Evolutionary conservation across 2,888 invertebrate genomes (phyloP).

Genomic region (Danaus chrysippus): DNA sequence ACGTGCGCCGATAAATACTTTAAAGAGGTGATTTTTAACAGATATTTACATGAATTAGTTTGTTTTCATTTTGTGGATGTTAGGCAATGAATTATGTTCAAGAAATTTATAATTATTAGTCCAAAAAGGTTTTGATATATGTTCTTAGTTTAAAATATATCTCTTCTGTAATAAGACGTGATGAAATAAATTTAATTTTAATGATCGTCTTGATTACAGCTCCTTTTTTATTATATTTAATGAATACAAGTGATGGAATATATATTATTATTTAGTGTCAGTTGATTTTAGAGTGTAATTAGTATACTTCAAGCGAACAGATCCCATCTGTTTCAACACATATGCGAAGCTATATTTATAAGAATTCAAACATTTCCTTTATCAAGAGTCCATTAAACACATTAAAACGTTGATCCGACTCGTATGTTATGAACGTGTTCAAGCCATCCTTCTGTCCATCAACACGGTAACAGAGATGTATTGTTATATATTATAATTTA

Average conservation of each 20-base stretch:
- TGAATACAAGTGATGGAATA: too few species aligned
- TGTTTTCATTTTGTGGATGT: background rate
- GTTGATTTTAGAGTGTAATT: background rate
- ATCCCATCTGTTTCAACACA: conserved; percentile 5
- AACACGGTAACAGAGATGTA: conserved; percentile 2
- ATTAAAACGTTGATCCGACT: conserved; percentile 30
- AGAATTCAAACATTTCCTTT: conserved; percentile 23
- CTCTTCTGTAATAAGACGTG: too few species aligned
- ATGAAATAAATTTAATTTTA: too few species aligned
- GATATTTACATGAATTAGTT: conserved; percentile 1
- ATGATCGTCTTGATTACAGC: too few species aligned
- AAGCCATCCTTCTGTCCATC: conserved; percentile 20
- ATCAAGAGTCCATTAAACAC: conserved; percentile 29
- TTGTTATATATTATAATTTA: background rate
- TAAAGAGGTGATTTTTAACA: conserved; percentile 8
- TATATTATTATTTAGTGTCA: too few species aligned
- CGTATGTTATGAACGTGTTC: conserved; percentile 23
- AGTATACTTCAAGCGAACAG: background rate
- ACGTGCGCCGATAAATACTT: background rate
- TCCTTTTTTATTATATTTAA: too few species aligned
- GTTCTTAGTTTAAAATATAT: too few species aligned
- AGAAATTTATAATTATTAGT: background rate
- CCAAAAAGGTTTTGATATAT: too few species aligned
- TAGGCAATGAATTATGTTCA: background rate
- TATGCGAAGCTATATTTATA: conserved; percentile 15